A percentile compares a stretch with the other conserved stretches of the same genome.
phyloP scores from a whole-genome alignment of 2,797 vertebrate genomes.

The Austrolebias charrua region DNA sequence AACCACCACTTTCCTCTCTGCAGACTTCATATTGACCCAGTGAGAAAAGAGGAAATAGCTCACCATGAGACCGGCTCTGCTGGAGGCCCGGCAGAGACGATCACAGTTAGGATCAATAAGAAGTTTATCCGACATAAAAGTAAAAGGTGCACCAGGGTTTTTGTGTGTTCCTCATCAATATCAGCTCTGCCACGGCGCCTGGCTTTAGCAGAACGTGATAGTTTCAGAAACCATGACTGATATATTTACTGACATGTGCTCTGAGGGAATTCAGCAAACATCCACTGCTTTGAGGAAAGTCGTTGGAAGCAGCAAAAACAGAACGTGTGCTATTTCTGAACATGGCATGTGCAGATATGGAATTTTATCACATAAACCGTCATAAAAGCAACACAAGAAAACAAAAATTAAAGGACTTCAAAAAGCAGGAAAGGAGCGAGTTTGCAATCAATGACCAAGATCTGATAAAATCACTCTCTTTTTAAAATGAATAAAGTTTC shows the following conservation, averaged over 20 bases:
- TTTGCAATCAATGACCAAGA: no score
- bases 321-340: conserved; percentile 9
- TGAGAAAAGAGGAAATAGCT: conserved; percentile 48
- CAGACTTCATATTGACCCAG: conserved; percentile 33
- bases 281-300: conserved; percentile 24
- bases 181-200: conserved; percentile 2
- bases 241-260: conserved; percentile 31
- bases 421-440: no score
- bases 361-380: no score
- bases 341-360: background rate
- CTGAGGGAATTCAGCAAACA: conserved; percentile 22
- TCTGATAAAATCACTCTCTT: no score
- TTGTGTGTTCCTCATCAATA: conserved; percentile 26
- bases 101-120: conserved; percentile 58
- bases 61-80: conserved; percentile 55
- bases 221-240: conserved; percentile 39
- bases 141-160: conserved; percentile 53
- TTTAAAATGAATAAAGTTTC: no score
- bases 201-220: conserved; percentile 20
- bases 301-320: conserved; percentile 29
- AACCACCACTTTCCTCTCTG: conserved; percentile 80
- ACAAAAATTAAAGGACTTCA: no score
- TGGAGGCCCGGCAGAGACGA: conserved; percentile 37
- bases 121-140: conserved; percentile 49
- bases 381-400: no score